Percentiles rank a stretch among this genome's conserved stretches.
phyloP scores from a whole-genome alignment of 23 tunicate genomes.

The Trididemnum nubilum region DNA sequence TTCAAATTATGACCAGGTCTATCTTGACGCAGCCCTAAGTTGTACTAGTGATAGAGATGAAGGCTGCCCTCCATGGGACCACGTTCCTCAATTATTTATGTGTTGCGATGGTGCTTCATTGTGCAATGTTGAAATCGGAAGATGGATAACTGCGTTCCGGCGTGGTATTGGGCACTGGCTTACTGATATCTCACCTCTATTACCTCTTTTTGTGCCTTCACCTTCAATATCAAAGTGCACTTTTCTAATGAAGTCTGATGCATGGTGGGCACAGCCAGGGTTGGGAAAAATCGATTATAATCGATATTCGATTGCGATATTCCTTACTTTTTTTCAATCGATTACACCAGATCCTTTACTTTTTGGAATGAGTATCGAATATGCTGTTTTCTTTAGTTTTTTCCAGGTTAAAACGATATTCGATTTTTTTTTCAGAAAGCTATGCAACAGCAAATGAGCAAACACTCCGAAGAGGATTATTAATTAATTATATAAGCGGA shows the following conservation, averaged over 20 bases:
- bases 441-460: too few relatives aligned
- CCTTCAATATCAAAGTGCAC: conserved; percentile 12
- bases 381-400: too few relatives aligned
- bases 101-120: conserved; percentile 37
- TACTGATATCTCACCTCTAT: conserved; percentile 54
- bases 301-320: too few relatives aligned
- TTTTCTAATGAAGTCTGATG: conserved; percentile 22
- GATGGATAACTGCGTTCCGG: conserved; percentile 64
- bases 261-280: conserved; percentile 79
- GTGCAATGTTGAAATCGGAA: conserved; percentile 37
- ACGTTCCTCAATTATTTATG: conserved; percentile 39
- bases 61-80: conserved; percentile 72
- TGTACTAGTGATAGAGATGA: conserved; percentile 57
- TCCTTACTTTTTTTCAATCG: too few relatives aligned
- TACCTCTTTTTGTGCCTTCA: conserved; percentile 32
- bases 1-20: conserved; percentile 18
- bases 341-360: too few relatives aligned
- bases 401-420: too few relatives aligned
- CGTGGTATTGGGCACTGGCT: conserved; percentile 64
- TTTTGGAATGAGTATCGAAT: too few relatives aligned
- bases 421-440: too few relatives aligned
- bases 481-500: too few relatives aligned
- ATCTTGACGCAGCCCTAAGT: conserved; percentile 38
- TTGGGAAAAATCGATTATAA: too few relatives aligned
- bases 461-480: too few relatives aligned